Evolutionary conservation across 1,140 invertebrate species (phyloP), one percentile per base, ranked within the genome.

Genomic region (Scaptodrosophila lebanonensis): DNA sequence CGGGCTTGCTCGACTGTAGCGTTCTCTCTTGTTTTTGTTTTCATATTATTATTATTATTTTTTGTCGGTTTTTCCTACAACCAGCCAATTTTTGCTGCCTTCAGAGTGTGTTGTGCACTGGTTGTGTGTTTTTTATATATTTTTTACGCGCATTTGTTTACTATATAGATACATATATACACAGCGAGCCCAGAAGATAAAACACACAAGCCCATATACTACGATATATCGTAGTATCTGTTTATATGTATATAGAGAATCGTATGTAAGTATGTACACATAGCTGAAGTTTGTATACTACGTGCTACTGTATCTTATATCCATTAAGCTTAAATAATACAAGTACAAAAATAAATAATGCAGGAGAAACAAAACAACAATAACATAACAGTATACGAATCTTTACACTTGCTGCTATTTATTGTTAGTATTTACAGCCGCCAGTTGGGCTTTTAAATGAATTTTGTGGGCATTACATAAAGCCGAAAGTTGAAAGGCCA

Each of bases 101-200:
- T n/a, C n/a, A n/a, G n/a, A n/a, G n/a, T n/a, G n/a, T n/a, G n/a
- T n/a, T n/a, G n/a, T n/a, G n/a, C 36, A 38, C 50, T 63, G 52
- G 44, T 27, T 30, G 51, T 60, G 60, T 53, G 54, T 59, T n/a
- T n/a, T n/a, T n/a, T n/a, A n/a, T n/a, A n/a, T n/a, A 43, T 60
- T 63, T 73, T 75, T 75, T 75, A 75, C 70, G 70, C 70, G 70
- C 70, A 75, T 75, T 75, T 75, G 70, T 75, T 75, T 75, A 75
- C 70, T 69, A 69, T 44, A 75, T 65, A 75, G 69, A 75, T 71
- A 75, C 66, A 69, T 44, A 75, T 65, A 75, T 75, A 75, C 70
- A 75, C 66, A 75, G 67, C 54, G 60, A 75, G 65, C 59, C 43
- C 45, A 8, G 49, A 43, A 72, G 59, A 69, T 69, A 62, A 50